phyloP scores from a whole-genome alignment of 2,113 vertebrate genomes.

The Acrocephalus arundinaceus region DNA sequence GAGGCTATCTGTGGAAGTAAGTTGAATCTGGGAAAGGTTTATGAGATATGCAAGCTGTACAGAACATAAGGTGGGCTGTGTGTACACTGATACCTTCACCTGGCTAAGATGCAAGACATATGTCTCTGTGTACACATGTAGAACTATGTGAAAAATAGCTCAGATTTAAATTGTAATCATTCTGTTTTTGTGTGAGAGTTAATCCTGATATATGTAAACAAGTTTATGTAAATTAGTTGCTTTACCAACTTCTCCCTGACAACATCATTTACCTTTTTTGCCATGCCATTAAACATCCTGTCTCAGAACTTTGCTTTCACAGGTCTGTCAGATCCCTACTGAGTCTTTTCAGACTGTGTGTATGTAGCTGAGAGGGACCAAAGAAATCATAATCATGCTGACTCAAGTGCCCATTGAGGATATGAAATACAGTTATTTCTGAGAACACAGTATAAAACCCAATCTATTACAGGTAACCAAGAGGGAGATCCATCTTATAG shows the following conservation, averaged over 20 bases:
- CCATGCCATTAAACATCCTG: not conserved
- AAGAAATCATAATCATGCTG: not conserved
- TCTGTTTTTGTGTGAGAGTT: not conserved
- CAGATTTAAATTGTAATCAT: not conserved
- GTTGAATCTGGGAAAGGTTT: not conserved
- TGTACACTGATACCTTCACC: not conserved
- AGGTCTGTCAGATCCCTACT: not conserved
- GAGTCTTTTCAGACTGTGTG: not conserved
- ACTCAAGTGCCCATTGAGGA: not conserved
- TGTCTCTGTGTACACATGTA: not conserved
- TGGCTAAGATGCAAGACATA: not conserved
- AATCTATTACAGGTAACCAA: not conserved
- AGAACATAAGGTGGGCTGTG: not conserved
- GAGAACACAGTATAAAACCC: not conserved
- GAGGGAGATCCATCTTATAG: not conserved
- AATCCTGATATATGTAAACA: not conserved
- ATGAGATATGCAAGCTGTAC: not conserved
- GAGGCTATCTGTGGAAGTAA: not conserved
- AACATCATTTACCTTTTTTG: not conserved
- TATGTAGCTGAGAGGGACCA: not conserved
- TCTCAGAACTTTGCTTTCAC: slow-evolving; percentile 10
- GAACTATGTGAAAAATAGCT: not conserved
- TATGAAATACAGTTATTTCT: not conserved
- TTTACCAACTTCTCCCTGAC: not conserved
- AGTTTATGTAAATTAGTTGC: not conserved